A percentile compares a stretch with the other conserved stretches of the same genome.
Evolutionary conservation across 2,797 vertebrate genomes (phyloP).

Genomic region (Pterois miles): DNA sequence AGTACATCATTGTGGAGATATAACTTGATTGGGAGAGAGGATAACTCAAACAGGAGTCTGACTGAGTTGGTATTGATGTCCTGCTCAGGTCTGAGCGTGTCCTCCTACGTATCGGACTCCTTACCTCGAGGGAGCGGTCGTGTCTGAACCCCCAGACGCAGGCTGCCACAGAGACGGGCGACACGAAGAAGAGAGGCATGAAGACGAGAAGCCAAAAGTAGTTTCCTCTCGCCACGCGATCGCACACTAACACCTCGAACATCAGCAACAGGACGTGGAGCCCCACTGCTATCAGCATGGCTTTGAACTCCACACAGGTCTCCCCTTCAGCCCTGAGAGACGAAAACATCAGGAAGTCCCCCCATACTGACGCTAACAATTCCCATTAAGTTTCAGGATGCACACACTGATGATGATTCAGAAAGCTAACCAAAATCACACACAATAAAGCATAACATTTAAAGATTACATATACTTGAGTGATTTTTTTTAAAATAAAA

Average conservation of each 20-base stretch:
- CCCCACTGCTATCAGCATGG: slow-evolving; percentile 97
- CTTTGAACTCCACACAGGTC: slow-evolving; percentile 98
- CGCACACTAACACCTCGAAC: slow-evolving; percentile 98
- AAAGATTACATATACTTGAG: not conserved
- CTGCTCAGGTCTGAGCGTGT: not conserved
- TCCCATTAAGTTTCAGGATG: not conserved
- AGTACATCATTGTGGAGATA: not conserved
- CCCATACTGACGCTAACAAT: not conserved
- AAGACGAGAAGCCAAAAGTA: slow-evolving; percentile 98
- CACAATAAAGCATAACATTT: not conserved
- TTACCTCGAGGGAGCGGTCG: slow-evolving; percentile 96
- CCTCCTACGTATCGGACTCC: not conserved
- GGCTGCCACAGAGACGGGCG: slow-evolving; percentile 95
- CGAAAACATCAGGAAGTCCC: not conserved
- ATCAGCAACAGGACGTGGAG: slow-evolving; percentile 96
- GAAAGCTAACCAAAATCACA: not conserved
- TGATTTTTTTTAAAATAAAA: too few relatives aligned
- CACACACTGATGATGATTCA: not conserved
- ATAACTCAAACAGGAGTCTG: not conserved
- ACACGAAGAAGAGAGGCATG: slow-evolving; percentile 98
- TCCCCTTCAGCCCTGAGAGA: slow-evolving; percentile 93
- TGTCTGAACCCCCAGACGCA: slow-evolving; percentile 99
- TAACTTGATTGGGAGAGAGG: not conserved
- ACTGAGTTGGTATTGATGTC: not conserved
- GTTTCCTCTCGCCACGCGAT: slow-evolving; percentile 90